A percentile compares a stretch with the other conserved stretches of the same genome.
Evolutionary conservation across 1,140 invertebrate genomes (phyloP).

Genomic region (Psix sp.): DNA sequence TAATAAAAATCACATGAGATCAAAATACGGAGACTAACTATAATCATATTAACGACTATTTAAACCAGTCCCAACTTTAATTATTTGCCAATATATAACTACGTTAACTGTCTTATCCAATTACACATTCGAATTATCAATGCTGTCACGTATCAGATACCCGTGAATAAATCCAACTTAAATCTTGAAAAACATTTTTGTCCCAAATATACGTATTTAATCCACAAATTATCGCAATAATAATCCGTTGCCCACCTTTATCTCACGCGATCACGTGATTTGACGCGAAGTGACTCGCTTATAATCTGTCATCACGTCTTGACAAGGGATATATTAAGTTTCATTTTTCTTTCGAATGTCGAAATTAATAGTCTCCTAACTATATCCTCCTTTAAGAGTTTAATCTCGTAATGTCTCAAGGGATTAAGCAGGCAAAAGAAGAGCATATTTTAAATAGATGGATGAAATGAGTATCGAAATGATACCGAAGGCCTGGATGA

Average conservation of each 20-base stretch:
- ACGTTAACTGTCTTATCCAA: slow-evolving; percentile 21
- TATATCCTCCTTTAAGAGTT: slow-evolving; percentile 6
- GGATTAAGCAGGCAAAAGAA: slow-evolving; percentile 24
- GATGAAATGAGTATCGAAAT: slow-evolving; percentile 43
- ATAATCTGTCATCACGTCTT: too few species aligned
- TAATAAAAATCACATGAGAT: slow-evolving; percentile 9
- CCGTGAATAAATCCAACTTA: slow-evolving; percentile 3
- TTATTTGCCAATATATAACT: slow-evolving; percentile 26
- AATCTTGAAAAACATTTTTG: slow-evolving; percentile 2
- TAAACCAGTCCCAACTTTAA: slow-evolving; percentile 34
- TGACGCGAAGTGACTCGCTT: too few species aligned
- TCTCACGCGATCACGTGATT: too few species aligned
- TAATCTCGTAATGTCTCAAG: slow-evolving; percentile 37
- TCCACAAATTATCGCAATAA: too few species aligned
- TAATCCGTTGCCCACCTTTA: too few species aligned
- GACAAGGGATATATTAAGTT: too few species aligned
- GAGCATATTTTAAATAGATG: slow-evolving; percentile 35
- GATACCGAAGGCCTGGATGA: slow-evolving; percentile 24
- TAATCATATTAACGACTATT: slow-evolving; percentile 29
- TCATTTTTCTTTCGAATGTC: slow-evolving; percentile 10
- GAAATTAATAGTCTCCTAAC: slow-evolving; percentile 7
- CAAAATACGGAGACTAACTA: slow-evolving; percentile 16
- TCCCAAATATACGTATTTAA: slow-evolving; percentile 1
- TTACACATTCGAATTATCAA: slow-evolving; percentile 21
- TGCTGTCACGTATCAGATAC: slow-evolving; percentile 9